phyloP scores from a whole-genome alignment of 2,797 vertebrate species.

The Peromyscus aztecus region DNA sequence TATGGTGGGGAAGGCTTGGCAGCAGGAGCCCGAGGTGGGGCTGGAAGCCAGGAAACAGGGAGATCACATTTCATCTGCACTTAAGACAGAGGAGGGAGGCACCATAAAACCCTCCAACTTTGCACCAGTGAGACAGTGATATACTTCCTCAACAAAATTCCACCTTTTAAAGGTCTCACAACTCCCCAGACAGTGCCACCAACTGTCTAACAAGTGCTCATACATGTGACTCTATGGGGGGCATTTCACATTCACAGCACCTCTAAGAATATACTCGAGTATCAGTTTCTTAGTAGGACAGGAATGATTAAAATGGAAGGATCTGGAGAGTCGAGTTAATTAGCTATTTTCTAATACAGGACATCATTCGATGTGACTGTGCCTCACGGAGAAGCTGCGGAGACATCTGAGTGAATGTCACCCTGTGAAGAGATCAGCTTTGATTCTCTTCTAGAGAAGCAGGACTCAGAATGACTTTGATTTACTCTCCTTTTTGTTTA shows the following conservation, averaged over 20 bases:
- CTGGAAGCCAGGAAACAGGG: neutral
- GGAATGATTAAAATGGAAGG: constrained; percentile 52
- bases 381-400: neutral
- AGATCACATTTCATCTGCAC: neutral
- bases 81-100: neutral
- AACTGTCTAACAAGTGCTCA: neutral
- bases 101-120: neutral
- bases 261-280: constrained; percentile 31
- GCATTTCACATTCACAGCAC: neutral
- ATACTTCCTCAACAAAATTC: neutral
- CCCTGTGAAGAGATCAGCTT: neutral
- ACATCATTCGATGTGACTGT: neutral
- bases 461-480: neutral
- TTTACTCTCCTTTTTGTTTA: neutral
- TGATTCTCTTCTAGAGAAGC: neutral
- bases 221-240: neutral
- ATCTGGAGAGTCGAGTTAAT: constrained; percentile 30
- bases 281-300: constrained; percentile 1
- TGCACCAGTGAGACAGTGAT: neutral
- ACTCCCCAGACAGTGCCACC: neutral
- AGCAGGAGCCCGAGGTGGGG: neutral
- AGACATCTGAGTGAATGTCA: neutral
- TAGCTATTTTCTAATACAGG: constrained; percentile 11
- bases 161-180: neutral
- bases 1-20: neutral